phyloP scores from a whole-genome alignment of 2,113 vertebrate species.

The Cranoglanis bouderius region DNA sequence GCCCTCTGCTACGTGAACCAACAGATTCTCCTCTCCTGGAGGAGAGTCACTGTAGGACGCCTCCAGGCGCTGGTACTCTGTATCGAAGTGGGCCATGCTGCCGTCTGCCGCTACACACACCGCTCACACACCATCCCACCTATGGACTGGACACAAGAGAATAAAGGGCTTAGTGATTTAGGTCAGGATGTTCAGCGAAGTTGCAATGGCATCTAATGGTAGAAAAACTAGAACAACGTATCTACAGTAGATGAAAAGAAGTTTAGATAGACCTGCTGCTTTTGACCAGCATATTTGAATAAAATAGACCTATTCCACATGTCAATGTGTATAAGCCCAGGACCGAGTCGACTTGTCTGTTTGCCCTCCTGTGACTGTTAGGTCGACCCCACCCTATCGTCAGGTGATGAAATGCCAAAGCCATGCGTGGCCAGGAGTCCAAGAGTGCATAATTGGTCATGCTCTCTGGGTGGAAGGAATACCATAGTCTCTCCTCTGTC shows the following conservation, averaged over 20 bases:
- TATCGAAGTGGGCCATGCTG: conserved; percentile 90
- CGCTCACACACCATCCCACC: conserved; percentile 38
- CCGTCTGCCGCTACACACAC: conserved; percentile 16
- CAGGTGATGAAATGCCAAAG: not conserved
- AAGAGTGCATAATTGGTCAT: not conserved
- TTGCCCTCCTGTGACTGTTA: not conserved
- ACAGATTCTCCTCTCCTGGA: conserved; percentile 87
- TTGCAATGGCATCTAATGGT: not conserved
- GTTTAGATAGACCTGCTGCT: not conserved
- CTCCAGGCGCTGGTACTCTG: conserved; percentile 93
- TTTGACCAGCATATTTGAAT: not conserved
- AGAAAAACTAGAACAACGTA: not conserved
- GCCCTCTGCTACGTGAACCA: conserved; percentile 92
- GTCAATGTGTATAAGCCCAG: not conserved
- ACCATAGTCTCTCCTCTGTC: not conserved
- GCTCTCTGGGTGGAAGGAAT: not conserved
- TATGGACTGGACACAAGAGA: not conserved
- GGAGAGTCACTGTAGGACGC: conserved; percentile 93
- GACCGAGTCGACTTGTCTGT: not conserved
- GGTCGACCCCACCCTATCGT: not conserved
- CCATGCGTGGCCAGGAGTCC: not conserved
- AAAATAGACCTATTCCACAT: not conserved
- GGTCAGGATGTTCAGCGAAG: too few relatives aligned
- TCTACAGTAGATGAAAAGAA: not conserved
- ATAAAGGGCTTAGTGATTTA: not conserved